These are phyloP conservation scores for Gadopsis marmoratus DNA, from an alignment of 2,797 vertebrate species.

Conservation along the genomic window DNA sequence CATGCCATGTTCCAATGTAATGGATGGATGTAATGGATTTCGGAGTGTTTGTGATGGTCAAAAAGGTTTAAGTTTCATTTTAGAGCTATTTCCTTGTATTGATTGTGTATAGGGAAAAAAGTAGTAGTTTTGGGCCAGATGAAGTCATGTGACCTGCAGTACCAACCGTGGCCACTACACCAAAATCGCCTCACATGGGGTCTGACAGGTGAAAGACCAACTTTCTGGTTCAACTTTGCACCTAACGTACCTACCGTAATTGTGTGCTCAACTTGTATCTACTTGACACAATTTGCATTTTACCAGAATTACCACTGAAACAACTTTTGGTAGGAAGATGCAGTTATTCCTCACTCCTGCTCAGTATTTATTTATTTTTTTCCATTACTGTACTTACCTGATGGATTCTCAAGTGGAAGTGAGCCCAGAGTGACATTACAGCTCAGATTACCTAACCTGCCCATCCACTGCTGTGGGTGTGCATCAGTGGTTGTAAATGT, in stretches of 20 bases:
- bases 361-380: neutral
- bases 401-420: constrained; percentile 18
- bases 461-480: constrained; percentile 24
- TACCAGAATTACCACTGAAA: neutral
- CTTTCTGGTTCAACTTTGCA: neutral
- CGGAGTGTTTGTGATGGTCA: neutral
- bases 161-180: neutral
- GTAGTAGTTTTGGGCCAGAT: too few relatives aligned
- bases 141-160: neutral
- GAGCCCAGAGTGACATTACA: neutral
- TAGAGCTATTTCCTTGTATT: neutral
- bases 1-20: too few relatives aligned
- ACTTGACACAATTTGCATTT: too few relatives aligned
- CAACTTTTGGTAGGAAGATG: neutral
- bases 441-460: constrained; percentile 30
- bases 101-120: too few relatives aligned
- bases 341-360: constrained; percentile 4
- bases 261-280: too few relatives aligned
- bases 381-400: neutral
- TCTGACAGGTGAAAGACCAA: neutral
- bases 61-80: neutral
- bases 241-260: neutral
- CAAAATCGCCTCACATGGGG: neutral
- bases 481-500: constrained; percentile 52
- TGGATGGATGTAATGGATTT: too few relatives aligned